phyloP scores from a whole-genome alignment of 53 echinoderm and acorn worm genomes.

The Glandiceps talaboti region DNA sequence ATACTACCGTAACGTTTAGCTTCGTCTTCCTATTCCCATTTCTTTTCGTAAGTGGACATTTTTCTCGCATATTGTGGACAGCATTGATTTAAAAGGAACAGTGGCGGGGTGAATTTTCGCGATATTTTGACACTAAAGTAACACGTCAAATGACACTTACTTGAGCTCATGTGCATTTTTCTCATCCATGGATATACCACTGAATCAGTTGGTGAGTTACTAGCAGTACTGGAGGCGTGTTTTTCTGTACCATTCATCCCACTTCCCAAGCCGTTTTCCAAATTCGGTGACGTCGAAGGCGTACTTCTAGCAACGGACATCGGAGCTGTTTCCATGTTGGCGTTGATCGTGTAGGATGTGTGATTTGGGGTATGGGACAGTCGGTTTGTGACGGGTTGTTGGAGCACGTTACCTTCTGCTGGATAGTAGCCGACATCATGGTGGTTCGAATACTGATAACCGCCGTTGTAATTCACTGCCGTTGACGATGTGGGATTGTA shows the following conservation, averaged over 20 bases:
- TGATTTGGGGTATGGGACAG: background rate
- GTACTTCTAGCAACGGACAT: background rate
- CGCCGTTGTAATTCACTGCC: background rate
- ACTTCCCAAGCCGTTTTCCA: background rate
- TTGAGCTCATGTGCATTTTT: conserved; percentile 76
- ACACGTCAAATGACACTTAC: conserved; percentile 27
- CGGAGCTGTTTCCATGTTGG: background rate
- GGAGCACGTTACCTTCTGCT: background rate
- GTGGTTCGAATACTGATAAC: background rate
- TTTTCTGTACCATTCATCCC: background rate
- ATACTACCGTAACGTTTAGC: too few relatives aligned
- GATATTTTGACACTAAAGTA: too few relatives aligned
- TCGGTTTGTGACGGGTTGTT: background rate
- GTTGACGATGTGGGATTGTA: conserved; percentile 35
- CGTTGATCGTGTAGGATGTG: background rate
- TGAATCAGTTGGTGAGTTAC: background rate
- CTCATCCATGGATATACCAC: conserved; percentile 92
- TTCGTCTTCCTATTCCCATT: too few relatives aligned
- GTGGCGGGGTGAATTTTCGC: too few relatives aligned
- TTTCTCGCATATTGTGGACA: too few relatives aligned
- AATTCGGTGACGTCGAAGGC: background rate
- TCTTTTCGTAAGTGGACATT: too few relatives aligned
- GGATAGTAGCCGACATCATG: background rate
- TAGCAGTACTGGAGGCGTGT: background rate
- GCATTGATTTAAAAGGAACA: too few relatives aligned